These are phyloP conservation scores for Pseudoatta argentina DNA, from an alignment of 1,140 invertebrate genomes.

Conservation along the genomic window DNA sequence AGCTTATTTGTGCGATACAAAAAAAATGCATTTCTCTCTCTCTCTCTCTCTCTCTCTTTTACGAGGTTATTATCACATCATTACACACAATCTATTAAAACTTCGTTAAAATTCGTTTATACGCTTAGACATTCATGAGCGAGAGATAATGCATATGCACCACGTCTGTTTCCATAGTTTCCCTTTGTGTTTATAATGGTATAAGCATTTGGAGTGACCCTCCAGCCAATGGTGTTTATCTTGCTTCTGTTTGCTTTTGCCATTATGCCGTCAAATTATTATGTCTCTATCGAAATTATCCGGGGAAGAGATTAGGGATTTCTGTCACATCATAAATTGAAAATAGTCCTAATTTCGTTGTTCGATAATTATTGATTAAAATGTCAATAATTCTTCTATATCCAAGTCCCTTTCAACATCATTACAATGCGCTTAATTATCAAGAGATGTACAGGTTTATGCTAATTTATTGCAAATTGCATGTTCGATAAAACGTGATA, in stretches of 20 bases:
- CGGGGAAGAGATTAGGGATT: constrained; percentile 17
- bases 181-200: constrained; percentile 31
- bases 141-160: background rate
- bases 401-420: background rate
- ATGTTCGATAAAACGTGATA: background rate
- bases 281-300: constrained; percentile 73
- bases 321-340: background rate
- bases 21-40: background rate
- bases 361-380: constrained; percentile 8
- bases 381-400: background rate
- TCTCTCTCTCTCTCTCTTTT: background rate
- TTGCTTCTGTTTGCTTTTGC: constrained; percentile 73
- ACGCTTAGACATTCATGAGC: background rate
- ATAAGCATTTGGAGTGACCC: constrained; percentile 36
- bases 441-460: background rate
- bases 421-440: background rate
- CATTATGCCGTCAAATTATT: constrained; percentile 80
- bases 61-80: background rate
- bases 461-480: constrained; percentile 14
- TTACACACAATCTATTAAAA: constrained; percentile 3
- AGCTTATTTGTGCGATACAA: background rate
- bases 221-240: constrained; percentile 50
- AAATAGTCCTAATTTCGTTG: background rate
- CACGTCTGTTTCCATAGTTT: constrained; percentile 22
- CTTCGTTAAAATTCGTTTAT: constrained; percentile 33